Percentiles rank a stretch among this genome's conserved stretches.
phyloP scores from a whole-genome alignment of 2,888 invertebrate genomes.

The Tiliacea citrago region DNA sequence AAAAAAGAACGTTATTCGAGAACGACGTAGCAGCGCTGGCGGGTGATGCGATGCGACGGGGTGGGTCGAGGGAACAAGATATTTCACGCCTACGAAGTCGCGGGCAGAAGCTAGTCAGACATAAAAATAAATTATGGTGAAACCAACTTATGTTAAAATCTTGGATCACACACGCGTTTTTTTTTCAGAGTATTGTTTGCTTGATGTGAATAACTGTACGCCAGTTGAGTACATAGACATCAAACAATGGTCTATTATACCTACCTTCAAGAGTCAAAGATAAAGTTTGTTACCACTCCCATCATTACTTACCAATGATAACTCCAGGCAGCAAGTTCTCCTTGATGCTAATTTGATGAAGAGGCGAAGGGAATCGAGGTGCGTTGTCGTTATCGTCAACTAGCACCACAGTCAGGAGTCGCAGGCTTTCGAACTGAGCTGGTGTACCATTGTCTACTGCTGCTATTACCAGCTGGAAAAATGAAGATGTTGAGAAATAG shows the following conservation, averaged over 20 bases:
- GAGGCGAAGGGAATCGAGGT: constrained; percentile 93
- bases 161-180: background rate
- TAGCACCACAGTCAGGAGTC: constrained; percentile 93
- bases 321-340: constrained; percentile 93
- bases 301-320: constrained; percentile 90
- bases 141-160: background rate
- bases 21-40: too few relatives aligned
- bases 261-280: background rate
- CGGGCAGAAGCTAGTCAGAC: too few relatives aligned
- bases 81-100: too few relatives aligned
- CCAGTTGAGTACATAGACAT: too few relatives aligned
- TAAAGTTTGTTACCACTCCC: background rate
- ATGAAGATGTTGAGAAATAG: background rate
- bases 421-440: constrained; percentile 94
- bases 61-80: too few relatives aligned
- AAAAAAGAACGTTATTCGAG: too few relatives aligned
- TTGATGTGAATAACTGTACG: too few relatives aligned
- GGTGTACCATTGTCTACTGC: constrained; percentile 96
- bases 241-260: background rate
- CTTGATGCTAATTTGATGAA: constrained; percentile 92
- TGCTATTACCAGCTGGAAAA: constrained; percentile 93
- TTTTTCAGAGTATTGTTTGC: background rate
- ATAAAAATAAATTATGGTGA: background rate
- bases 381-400: constrained; percentile 96
- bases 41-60: too few relatives aligned